Evolutionary conservation across 2,888 invertebrate species (phyloP).

Genomic region (Isoperla grammatica): DNA sequence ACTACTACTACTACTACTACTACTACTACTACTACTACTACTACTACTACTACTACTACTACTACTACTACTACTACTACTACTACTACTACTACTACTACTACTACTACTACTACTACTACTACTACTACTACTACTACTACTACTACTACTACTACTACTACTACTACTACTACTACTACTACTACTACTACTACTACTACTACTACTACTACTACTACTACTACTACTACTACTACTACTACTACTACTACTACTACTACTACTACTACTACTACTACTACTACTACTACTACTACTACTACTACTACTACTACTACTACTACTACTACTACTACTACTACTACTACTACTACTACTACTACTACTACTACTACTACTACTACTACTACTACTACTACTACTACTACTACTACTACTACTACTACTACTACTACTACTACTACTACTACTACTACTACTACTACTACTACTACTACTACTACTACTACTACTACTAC

Average conservation of each 20-base stretch:
- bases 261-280: constrained; percentile 12
- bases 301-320: constrained; percentile 6
- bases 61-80: constrained; percentile 3
- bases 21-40: constrained; percentile 15
- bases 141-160: constrained; percentile 14
- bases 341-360: constrained; percentile 8
- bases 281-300: constrained; percentile 6
- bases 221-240: constrained; percentile 16
- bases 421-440: constrained; percentile 17
- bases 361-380: constrained; percentile 13
- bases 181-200: constrained; percentile 14
- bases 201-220: constrained; percentile 12
- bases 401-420: constrained; percentile 9
- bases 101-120: constrained; percentile 17
- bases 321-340: constrained; percentile 4
- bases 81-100: constrained; percentile 6
- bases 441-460: constrained; percentile 8
- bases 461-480: constrained; percentile 17
- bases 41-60: constrained; percentile 18
- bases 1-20: constrained; percentile 11
- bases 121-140: constrained; percentile 15
- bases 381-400: constrained; percentile 7
- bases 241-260: constrained; percentile 9
- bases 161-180: constrained; percentile 12
- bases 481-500: background rate